A percentile compares a stretch with the other conserved stretches of the same genome.
phyloP scores from a whole-genome alignment of 2,113 vertebrate species.

The Enhydra lutris region DNA sequence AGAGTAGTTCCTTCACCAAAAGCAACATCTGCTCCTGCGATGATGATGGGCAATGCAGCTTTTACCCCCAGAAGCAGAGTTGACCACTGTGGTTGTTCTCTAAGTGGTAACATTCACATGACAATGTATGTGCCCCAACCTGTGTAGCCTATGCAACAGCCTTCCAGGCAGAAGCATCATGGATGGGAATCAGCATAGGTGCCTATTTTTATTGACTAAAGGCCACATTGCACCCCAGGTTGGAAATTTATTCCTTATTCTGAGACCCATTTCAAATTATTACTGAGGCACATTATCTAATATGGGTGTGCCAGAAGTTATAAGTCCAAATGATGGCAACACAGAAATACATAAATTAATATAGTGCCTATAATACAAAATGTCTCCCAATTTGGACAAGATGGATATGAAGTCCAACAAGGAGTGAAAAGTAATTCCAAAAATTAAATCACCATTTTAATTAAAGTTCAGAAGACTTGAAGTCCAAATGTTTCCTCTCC shows the following conservation, averaged over 20 bases:
- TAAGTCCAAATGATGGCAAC: neutral
- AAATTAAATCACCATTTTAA: conserved; percentile 26
- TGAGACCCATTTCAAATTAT: neutral
- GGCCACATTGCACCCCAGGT: neutral
- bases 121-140: fast-evolving
- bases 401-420: neutral
- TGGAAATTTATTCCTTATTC: neutral
- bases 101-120: neutral
- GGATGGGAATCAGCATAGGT: neutral
- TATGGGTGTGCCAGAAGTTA: neutral
- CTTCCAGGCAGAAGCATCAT: neutral
- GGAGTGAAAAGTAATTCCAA: neutral
- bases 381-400: neutral
- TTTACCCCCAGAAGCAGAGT: neutral
- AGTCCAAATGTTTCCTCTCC: neutral
- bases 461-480: conserved; percentile 1
- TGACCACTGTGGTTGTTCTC: neutral
- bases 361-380: neutral
- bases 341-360: conserved; percentile 1
- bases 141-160: neutral
- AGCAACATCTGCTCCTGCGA: neutral
- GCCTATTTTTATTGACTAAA: neutral
- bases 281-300: neutral
- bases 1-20: neutral
- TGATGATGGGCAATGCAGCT: neutral